These are phyloP conservation scores for Dryadula phaetusa DNA, from an alignment of 2,888 invertebrate species.

Conservation along the genomic window DNA sequence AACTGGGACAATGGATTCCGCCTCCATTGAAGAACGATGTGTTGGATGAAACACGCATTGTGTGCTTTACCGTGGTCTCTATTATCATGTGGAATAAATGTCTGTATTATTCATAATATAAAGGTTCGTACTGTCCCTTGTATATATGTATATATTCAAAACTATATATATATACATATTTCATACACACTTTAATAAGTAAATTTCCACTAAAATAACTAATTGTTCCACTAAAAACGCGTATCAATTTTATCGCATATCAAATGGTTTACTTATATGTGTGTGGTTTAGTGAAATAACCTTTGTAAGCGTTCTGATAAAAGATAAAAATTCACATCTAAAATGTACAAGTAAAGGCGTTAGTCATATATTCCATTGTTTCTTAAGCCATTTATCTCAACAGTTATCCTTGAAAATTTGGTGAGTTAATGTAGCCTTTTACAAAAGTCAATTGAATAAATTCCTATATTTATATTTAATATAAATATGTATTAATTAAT, in stretches of 20 bases:
- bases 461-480: too few relatives aligned
- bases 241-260: slow-evolving; percentile 25
- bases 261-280: slow-evolving; percentile 21
- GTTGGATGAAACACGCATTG: not conserved
- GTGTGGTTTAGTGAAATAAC: slow-evolving; percentile 19
- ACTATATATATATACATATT: too few relatives aligned
- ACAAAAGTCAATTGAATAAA: too few relatives aligned
- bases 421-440: not conserved
- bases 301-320: slow-evolving; percentile 27
- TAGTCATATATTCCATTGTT: slow-evolving; percentile 38
- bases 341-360: slow-evolving; percentile 21
- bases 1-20: too few relatives aligned
- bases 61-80: not conserved
- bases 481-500: too few relatives aligned
- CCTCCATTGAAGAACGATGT: not conserved
- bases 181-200: too few relatives aligned
- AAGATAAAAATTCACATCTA: slow-evolving; percentile 27
- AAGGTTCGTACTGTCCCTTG: not conserved
- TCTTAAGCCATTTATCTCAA: slow-evolving; percentile 34
- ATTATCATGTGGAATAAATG: slow-evolving; percentile 1
- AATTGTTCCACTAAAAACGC: slow-evolving; percentile 19
- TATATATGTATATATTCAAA: not conserved
- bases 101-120: not conserved
- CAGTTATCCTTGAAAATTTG: slow-evolving; percentile 17
- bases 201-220: too few relatives aligned